Percentiles rank a stretch among this genome's conserved stretches.
Evolutionary conservation across 2,113 vertebrate species (phyloP).

Genomic region (Mus pahari): DNA sequence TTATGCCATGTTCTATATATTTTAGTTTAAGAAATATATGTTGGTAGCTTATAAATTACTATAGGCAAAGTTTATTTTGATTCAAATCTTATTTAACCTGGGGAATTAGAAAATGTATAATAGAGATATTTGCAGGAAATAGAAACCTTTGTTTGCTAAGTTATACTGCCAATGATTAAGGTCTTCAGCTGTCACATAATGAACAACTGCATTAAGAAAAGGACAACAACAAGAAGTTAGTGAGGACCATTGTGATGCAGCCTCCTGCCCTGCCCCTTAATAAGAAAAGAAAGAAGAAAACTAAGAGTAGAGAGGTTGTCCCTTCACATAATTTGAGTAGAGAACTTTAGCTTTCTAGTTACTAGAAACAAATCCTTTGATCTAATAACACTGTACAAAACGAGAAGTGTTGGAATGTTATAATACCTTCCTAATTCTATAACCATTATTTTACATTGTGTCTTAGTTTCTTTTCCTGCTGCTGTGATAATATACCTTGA

Average conservation of each 20-base stretch:
- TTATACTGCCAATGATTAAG: slow-evolving; percentile 72
- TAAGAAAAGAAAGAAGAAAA: slow-evolving; percentile 76
- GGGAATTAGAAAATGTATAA: slow-evolving; percentile 43
- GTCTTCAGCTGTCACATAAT: slow-evolving; percentile 57
- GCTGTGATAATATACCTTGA: neutral
- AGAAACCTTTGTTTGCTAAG: neutral
- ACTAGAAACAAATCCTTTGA: slow-evolving; percentile 65
- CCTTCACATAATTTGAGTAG: slow-evolving; percentile 53
- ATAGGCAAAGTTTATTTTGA: slow-evolving; percentile 55
- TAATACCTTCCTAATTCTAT: slow-evolving; percentile 64
- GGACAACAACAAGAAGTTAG: slow-evolving; percentile 71
- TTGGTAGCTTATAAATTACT: slow-evolving; percentile 62
- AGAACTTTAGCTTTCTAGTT: slow-evolving; percentile 68
- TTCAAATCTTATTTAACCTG: slow-evolving; percentile 62
- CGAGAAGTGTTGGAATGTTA: slow-evolving; percentile 40
- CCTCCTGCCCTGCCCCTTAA: slow-evolving; percentile 53
- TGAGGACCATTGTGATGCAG: slow-evolving; percentile 32
- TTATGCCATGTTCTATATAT: slow-evolving; percentile 54
- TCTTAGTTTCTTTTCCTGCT: neutral
- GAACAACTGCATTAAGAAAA: slow-evolving; percentile 69
- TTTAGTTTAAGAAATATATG: slow-evolving; percentile 59
- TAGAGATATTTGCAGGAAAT: slow-evolving; percentile 37
- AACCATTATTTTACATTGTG: slow-evolving; percentile 74
- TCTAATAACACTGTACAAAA: slow-evolving; percentile 77
- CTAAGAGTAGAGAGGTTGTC: slow-evolving; percentile 66